Conservation (phyloP, 2,113 vertebrate genomes). For the Peromyscus californicus region DNA sequence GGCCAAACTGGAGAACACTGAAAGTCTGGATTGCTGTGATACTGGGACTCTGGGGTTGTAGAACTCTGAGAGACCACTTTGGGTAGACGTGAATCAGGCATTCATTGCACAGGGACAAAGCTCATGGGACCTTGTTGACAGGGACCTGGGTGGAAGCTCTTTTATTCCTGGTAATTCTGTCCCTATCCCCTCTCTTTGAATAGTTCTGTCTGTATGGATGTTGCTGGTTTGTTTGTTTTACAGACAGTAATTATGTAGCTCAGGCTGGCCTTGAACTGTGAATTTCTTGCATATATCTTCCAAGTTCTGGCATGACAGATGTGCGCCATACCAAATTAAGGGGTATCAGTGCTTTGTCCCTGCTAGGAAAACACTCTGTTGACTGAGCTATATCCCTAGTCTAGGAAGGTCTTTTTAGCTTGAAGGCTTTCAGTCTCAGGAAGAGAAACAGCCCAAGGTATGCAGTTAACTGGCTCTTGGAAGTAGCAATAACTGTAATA, state of each 20-base stretch:
- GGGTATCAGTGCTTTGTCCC: neutral
- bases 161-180: neutral
- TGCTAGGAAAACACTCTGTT: neutral
- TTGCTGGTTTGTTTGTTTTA: too few species aligned
- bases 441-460: neutral
- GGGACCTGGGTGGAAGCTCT: neutral
- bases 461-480: neutral
- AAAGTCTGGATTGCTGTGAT: neutral
- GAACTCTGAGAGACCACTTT: neutral
- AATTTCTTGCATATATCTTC: neutral
- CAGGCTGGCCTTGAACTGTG: neutral
- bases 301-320: neutral
- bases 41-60: neutral
- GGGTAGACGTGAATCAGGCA: neutral
- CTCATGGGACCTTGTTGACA: neutral
- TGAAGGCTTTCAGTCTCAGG: neutral
- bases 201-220: neutral
- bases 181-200: neutral
- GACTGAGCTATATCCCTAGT: neutral
- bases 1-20: neutral
- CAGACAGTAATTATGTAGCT: neutral
- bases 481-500: neutral
- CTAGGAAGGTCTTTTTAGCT: neutral
- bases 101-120: neutral
- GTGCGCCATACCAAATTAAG: neutral